A percentile compares a stretch with the other conserved stretches of the same genome.
phyloP scores from a whole-genome alignment of 2,113 vertebrate species.

The sheep (Ovis aries) region DNA sequence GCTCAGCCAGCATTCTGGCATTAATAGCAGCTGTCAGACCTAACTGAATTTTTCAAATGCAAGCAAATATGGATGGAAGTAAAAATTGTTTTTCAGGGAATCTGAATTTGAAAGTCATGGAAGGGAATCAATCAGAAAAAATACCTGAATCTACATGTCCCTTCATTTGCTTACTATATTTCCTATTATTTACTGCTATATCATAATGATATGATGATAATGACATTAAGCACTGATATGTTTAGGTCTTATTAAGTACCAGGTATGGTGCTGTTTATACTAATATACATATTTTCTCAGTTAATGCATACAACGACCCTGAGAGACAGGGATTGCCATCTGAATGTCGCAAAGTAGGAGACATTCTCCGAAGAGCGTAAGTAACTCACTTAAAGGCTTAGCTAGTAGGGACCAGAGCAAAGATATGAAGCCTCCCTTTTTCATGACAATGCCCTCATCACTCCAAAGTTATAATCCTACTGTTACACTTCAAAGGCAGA shows the following conservation, averaged over 20 bases:
- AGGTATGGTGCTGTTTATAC: not conserved
- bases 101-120: not conserved
- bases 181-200: not conserved
- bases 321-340: not conserved
- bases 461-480: not conserved
- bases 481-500: not conserved
- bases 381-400: not conserved
- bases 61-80: not conserved
- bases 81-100: not conserved
- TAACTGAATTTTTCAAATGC: not conserved
- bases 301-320: not conserved
- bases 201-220: not conserved
- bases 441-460: not conserved
- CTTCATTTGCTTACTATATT: not conserved
- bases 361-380: not conserved
- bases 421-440: not conserved
- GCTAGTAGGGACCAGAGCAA: not conserved
- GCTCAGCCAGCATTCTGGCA: not conserved
- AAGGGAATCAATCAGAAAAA: not conserved
- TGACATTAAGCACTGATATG: not conserved
- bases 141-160: not conserved
- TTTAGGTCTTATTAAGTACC: not conserved
- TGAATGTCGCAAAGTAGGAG: not conserved
- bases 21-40: not conserved
- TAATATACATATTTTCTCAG: not conserved